These are phyloP conservation scores for Rhyacophila evoluta DNA, from an alignment of 2,888 invertebrate genomes.

Conservation along the genomic window DNA sequence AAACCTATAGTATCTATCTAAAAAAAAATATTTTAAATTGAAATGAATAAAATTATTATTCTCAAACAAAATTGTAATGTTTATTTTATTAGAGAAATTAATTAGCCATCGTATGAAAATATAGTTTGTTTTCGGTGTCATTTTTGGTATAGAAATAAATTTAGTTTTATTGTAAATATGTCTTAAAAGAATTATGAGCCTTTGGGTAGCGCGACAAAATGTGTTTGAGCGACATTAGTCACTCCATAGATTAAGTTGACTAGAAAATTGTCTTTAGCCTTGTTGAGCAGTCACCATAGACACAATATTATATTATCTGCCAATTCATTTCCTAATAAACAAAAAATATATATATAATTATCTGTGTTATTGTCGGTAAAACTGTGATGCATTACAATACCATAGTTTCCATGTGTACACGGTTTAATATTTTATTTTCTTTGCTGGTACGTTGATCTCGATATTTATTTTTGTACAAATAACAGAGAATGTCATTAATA, in stretches of 20 bases:
- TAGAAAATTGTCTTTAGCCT: conserved; percentile 26
- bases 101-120: too few species aligned
- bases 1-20: too few species aligned
- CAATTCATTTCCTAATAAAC: not conserved
- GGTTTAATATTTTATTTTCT: too few species aligned
- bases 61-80: too few species aligned
- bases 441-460: not conserved
- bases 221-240: conserved; percentile 3
- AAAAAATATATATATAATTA: too few species aligned
- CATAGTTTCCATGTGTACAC: not conserved
- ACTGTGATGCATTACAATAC: conserved; percentile 6
- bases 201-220: not conserved
- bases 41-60: too few species aligned
- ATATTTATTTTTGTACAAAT: not conserved
- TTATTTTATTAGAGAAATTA: too few species aligned
- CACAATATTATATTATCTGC: conserved; percentile 17
- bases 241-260: conserved; percentile 27
- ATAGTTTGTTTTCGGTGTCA: too few species aligned
- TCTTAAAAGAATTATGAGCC: not conserved
- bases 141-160: not conserved
- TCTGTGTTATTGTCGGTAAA: conserved; percentile 5
- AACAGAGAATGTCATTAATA: not conserved
- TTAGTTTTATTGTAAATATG: not conserved
- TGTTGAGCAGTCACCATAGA: conserved; percentile 25
- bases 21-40: too few species aligned